Conservation (phyloP, 2,113 vertebrate species). For the Muntiacus muntjak region DNA sequence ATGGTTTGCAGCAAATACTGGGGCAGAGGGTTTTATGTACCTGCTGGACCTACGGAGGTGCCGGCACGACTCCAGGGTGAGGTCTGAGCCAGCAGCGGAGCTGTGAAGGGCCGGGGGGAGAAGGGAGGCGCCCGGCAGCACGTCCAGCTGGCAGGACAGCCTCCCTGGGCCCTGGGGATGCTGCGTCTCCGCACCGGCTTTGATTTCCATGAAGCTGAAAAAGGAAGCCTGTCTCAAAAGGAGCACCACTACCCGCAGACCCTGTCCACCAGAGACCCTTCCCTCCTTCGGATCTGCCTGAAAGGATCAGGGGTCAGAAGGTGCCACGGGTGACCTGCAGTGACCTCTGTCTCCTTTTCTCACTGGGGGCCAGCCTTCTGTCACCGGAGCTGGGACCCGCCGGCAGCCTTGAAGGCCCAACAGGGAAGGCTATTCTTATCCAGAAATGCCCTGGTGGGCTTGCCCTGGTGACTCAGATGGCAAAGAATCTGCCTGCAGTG, state of each 20-base stretch:
- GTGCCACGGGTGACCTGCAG: background rate
- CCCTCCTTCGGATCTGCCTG: background rate
- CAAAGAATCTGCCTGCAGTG: background rate
- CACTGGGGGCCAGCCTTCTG: background rate
- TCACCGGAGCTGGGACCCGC: background rate
- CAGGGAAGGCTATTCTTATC: background rate
- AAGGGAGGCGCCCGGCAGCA: background rate
- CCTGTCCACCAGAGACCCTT: no score
- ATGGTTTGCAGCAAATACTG: background rate
- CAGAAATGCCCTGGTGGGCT: no score
- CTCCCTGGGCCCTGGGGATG: accelerated
- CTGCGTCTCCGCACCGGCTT: background rate
- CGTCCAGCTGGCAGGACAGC: background rate
- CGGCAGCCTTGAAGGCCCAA: background rate
- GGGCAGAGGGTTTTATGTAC: background rate
- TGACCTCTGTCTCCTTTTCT: background rate
- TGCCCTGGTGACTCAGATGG: background rate
- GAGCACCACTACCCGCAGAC: background rate
- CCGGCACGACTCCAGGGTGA: background rate
- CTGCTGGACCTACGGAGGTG: background rate
- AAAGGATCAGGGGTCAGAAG: background rate
- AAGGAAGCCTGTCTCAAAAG: background rate
- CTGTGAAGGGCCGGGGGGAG: background rate
- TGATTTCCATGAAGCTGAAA: no score
- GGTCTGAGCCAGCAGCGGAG: background rate